Conservation (phyloP, 2,113 vertebrate species). For the Campylorhamphus procurvoides region DNA sequence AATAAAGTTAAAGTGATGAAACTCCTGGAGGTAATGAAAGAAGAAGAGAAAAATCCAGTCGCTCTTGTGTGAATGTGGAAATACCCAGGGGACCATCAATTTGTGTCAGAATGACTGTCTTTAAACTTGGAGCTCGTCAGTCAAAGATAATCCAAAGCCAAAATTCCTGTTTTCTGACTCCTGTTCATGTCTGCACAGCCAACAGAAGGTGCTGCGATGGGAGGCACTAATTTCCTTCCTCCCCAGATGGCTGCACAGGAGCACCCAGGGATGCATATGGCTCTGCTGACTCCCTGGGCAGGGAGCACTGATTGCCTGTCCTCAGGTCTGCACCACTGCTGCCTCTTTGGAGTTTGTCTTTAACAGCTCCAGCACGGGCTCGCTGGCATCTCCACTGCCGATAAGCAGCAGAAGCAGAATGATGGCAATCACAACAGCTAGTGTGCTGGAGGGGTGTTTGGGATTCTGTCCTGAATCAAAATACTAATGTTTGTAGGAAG, state of each 20-base stretch:
- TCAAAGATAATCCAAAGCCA: neutral
- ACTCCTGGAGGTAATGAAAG: neutral
- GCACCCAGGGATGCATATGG: neutral
- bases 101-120: neutral
- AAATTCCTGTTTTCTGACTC: neutral
- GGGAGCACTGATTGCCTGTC: neutral
- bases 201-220: neutral
- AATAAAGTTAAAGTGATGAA: neutral
- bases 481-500: constrained; percentile 23
- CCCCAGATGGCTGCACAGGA: neutral
- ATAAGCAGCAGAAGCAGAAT: neutral
- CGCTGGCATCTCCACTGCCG: neutral
- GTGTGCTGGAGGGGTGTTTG: neutral
- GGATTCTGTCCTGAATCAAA: constrained; percentile 26
- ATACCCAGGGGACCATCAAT: neutral
- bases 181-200: neutral
- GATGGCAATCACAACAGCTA: neutral
- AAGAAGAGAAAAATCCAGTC: neutral
- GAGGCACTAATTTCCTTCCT: neutral
- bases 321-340: fast-evolving
- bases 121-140: neutral
- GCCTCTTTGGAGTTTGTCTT: neutral
- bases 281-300: neutral
- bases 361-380: neutral
- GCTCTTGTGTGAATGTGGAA: neutral